Base-by-base conservation (phyloP, 2,888 invertebrate species). In the Lycaena phlaeas region DNA sequence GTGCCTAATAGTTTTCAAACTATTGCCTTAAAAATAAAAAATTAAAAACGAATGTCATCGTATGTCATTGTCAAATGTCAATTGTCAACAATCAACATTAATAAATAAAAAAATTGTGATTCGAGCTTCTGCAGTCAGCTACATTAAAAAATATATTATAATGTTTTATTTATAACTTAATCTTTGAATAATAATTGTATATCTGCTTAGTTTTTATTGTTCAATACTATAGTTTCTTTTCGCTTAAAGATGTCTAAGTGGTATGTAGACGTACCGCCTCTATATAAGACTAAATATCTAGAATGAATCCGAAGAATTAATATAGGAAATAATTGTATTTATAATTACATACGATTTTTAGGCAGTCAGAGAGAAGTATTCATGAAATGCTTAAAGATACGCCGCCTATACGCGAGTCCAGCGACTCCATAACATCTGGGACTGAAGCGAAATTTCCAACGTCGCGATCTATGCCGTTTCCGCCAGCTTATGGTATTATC, bases 301-400 rank as follows among this genome's bases (percentile, higher is more conserved):
- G 3, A 5, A 2, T 22, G 15, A 11, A 6, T 27, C 5, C 9
- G 7, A 2, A 11, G 12, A 7, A 14, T 22, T 4, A 31, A 4
- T 30, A 30, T 26, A 14, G 31, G 12, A 14, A 26, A 26, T 7
- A 28, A 5, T n/a, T n/a, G n/a, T n/a, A n/a, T n/a, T n/a, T n/a
- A n/a, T n/a, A 5, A 7, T 12, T 11, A n/a, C 9, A 2, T 31
- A 12, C 15, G 2, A 36, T 15, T 42, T 41, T 34, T 63, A 85
- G 82, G 85, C 82, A 76, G 59, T 85, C 78, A 17, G 91, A 91
- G 65, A 85, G 90, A 52, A 91, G 91, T 67, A 93, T 94, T 64
- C 93, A 94, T 68, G 93, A 94, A 82, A 93, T 93, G 93, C 72
- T 94, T 45, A 93, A 93, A 68, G 93, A 94, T 60, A 90, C 93